phyloP scores from a whole-genome alignment of 1,140 invertebrate species.

The Ooceraea biroi region DNA sequence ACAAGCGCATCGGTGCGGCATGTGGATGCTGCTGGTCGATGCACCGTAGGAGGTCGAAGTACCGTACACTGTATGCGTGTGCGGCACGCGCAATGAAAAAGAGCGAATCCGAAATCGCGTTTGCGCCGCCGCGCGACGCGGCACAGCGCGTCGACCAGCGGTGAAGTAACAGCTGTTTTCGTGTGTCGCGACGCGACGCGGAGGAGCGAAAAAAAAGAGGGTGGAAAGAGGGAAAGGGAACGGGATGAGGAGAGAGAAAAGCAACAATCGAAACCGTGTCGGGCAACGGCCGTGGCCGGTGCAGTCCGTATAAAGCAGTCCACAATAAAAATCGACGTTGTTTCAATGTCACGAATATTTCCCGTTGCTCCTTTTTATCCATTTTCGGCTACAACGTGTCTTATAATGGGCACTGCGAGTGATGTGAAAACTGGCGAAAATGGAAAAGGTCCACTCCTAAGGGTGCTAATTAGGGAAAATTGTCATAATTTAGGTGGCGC shows the following conservation, averaged over 20 bases:
- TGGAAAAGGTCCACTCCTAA: background rate
- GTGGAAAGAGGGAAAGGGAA: conserved; percentile 46
- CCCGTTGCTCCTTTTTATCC: conserved; percentile 38
- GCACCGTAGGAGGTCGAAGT: conserved; percentile 58
- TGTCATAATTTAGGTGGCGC: conserved; percentile 30
- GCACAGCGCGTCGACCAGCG: conserved; percentile 42
- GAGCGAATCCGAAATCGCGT: conserved; percentile 68
- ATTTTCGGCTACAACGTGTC: background rate
- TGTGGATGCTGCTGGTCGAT: conserved; percentile 39
- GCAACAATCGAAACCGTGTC: conserved; percentile 78
- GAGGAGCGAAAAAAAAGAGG: conserved; percentile 67
- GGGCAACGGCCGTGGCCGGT: conserved; percentile 73
- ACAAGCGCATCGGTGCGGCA: conserved; percentile 33
- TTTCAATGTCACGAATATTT: conserved; percentile 73
- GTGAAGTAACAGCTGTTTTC: conserved; percentile 78
- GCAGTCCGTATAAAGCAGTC: conserved; percentile 35
- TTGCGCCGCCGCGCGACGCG: conserved; percentile 58
- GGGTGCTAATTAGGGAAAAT: conserved; percentile 41
- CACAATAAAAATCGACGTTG: conserved; percentile 67
- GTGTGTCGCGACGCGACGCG: conserved; percentile 67
- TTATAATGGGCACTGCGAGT: conserved; percentile 33
- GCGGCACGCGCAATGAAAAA: conserved; percentile 53
- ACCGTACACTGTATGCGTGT: conserved; percentile 30
- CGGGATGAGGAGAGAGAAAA: conserved; percentile 65
- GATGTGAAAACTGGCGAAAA: background rate